Percentiles rank a stretch among this genome's conserved stretches.
Conservation (phyloP, 30 jellyfish, hydroid and myxozoan genomes). For the Haliclystus octoradiatus region DNA sequence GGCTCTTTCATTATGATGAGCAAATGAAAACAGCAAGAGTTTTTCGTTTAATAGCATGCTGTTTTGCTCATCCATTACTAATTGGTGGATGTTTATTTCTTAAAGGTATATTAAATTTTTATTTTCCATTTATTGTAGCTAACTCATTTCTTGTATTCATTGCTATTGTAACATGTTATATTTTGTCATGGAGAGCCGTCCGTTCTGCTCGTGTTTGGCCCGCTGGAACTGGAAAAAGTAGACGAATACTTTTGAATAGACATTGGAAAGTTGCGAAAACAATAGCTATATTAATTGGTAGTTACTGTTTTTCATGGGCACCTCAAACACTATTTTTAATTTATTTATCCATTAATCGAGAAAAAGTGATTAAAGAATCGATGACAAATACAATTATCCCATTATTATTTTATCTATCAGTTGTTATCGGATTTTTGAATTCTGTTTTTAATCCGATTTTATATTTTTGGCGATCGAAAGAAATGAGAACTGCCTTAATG, state of each 20-base stretch:
- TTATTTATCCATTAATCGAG: slow-evolving; percentile 10
- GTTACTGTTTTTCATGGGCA: slow-evolving; percentile 38
- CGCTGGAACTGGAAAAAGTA: neutral
- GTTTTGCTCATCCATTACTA: slow-evolving; percentile 29
- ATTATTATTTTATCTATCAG: slow-evolving; percentile 21
- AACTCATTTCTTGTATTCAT: slow-evolving; percentile 13
- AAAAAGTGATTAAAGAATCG: slow-evolving; percentile 3
- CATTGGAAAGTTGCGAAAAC: slow-evolving; percentile 54
- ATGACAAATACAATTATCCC: slow-evolving; percentile 7
- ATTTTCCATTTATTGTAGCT: slow-evolving; percentile 9
- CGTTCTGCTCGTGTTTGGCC: neutral
- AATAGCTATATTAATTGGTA: slow-evolving; percentile 28
- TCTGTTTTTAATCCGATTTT: slow-evolving; percentile 33
- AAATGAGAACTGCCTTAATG: slow-evolving; percentile 23
- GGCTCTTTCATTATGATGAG: slow-evolving; percentile 25
- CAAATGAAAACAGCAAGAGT: slow-evolving; percentile 21
- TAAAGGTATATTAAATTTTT: slow-evolving; percentile 24
- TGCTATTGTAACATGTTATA: slow-evolving; percentile 18
- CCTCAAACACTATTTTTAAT: slow-evolving; percentile 32
- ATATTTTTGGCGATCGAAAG: slow-evolving; percentile 37
- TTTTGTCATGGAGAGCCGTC: slow-evolving; percentile 23
- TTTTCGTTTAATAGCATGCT: slow-evolving; percentile 1
- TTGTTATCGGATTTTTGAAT: slow-evolving; percentile 28
- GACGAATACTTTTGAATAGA: no score
- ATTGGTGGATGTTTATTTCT: slow-evolving; percentile 18